These are phyloP conservation scores for Rhegmatorhina hoffmannsi DNA, from an alignment of 2,113 vertebrate genomes.

Conservation along the genomic window DNA sequence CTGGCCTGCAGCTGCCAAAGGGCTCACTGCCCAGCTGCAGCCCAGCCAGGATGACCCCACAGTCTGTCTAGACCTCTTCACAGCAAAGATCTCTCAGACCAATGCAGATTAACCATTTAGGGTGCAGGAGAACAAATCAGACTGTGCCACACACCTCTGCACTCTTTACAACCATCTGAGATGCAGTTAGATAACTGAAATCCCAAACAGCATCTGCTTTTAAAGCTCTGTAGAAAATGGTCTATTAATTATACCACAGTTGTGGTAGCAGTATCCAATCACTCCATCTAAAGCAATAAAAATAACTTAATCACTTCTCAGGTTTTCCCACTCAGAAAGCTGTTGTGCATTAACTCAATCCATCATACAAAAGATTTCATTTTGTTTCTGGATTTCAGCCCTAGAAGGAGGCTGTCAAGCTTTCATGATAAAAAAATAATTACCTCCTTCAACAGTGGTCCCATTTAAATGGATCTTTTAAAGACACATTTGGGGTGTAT, in stretches of 20 bases:
- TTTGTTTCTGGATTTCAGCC: conserved; percentile 44
- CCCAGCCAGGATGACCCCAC: neutral
- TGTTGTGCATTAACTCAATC: conserved; percentile 33
- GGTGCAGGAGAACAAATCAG: neutral
- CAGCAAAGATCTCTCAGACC: neutral
- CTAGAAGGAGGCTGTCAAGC: conserved; percentile 53
- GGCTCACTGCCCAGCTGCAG: neutral
- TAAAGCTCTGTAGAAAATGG: neutral
- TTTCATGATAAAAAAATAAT: conserved; percentile 55
- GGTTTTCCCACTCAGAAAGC: conserved; percentile 48
- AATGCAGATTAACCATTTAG: rapidly evolving
- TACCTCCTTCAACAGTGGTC: conserved; percentile 11
- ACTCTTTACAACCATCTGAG: neutral
- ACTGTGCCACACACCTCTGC: rapidly evolving
- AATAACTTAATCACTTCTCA: conserved; percentile 13
- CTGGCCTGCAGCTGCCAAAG: neutral
- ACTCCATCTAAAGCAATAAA: conserved; percentile 50
- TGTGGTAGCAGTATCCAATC: neutral
- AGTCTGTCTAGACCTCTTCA: neutral
- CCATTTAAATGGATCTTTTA: conserved; percentile 44
- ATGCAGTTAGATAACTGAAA: neutral
- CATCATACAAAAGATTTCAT: conserved; percentile 21
- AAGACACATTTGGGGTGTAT: conserved; percentile 15
- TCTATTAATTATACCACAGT: conserved; percentile 2
- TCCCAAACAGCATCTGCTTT: neutral